phyloP scores from a whole-genome alignment of 1,140 invertebrate genomes.

The Cotesia typhae region DNA sequence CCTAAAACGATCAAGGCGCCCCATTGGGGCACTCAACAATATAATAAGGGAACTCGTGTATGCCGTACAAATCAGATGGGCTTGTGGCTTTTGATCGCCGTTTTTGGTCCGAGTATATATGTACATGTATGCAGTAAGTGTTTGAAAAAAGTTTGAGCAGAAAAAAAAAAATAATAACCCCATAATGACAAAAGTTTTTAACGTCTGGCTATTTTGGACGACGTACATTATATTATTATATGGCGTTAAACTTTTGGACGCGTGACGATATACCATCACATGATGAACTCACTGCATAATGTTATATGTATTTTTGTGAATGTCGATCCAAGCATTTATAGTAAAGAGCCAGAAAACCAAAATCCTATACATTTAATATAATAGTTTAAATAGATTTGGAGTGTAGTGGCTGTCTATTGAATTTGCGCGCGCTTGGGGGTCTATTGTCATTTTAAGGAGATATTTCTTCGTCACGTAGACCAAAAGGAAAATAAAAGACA shows the following conservation, averaged over 20 bases:
- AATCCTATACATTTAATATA: conserved; percentile 46
- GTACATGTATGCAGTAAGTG: no score
- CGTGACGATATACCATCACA: background rate
- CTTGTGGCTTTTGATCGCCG: conserved; percentile 1
- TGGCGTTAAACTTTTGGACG: background rate
- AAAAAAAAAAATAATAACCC: background rate
- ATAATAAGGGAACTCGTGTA: conserved; percentile 2
- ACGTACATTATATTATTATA: background rate
- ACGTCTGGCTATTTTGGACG: background rate
- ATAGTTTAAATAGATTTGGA: conserved; percentile 59
- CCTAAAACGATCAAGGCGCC: conserved; percentile 16
- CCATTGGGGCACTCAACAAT: conserved; percentile 10
- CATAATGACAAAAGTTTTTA: conserved; percentile 1
- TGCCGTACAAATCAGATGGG: conserved; percentile 23
- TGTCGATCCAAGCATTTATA: background rate
- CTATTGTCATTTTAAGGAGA: conserved; percentile 34
- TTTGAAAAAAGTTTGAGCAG: no score
- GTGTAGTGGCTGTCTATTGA: conserved; percentile 37
- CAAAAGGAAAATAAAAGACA: conserved; percentile 11
- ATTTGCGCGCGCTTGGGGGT: conserved; percentile 31
- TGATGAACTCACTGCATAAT: no score
- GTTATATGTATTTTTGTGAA: no score
- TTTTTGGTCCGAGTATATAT: background rate
- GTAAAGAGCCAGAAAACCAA: conserved; percentile 37
- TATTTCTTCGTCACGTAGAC: conserved; percentile 20